These are phyloP conservation scores for Nothobranchius kuhntae DNA, from an alignment of 2,113 vertebrate species.

Conservation along the genomic window DNA sequence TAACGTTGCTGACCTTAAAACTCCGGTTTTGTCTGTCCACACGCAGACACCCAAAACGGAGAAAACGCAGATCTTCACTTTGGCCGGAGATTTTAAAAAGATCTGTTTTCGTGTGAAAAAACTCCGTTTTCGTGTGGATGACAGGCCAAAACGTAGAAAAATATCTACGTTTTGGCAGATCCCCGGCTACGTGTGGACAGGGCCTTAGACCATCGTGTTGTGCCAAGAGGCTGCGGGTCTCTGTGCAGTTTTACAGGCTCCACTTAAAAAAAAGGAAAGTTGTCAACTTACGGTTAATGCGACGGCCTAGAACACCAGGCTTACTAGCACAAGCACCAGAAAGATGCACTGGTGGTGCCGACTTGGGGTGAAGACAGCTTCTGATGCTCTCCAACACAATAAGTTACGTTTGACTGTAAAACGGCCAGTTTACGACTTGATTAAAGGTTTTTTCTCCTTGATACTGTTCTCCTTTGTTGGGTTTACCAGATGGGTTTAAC, in stretches of 20 bases:
- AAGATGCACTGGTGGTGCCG: conserved; percentile 19
- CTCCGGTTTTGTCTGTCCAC: too few species aligned
- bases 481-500: too few species aligned
- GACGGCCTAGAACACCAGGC: conserved; percentile 34
- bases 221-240: conserved; percentile 26
- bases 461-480: too few species aligned
- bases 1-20: too few species aligned
- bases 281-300: conserved; percentile 25
- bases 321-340: conserved; percentile 17
- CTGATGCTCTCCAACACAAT: conserved; percentile 8
- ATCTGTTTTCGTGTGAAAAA: too few species aligned
- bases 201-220: conserved; percentile 6
- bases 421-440: conserved; percentile 4
- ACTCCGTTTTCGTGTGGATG: too few species aligned
- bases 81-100: too few species aligned
- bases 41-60: too few species aligned
- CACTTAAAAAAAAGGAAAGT: conserved; percentile 29
- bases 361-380: conserved; percentile 31
- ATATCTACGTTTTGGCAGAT: too few species aligned
- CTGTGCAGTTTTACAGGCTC: conserved; percentile 32
- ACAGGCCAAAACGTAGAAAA: too few species aligned
- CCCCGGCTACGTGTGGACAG: too few species aligned
- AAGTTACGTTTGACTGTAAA: conserved; percentile 1
- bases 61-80: too few species aligned
- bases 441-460: not conserved